These are phyloP conservation scores for Pyrrhia umbra DNA, from an alignment of 2,888 invertebrate genomes.

Conservation along the genomic window DNA sequence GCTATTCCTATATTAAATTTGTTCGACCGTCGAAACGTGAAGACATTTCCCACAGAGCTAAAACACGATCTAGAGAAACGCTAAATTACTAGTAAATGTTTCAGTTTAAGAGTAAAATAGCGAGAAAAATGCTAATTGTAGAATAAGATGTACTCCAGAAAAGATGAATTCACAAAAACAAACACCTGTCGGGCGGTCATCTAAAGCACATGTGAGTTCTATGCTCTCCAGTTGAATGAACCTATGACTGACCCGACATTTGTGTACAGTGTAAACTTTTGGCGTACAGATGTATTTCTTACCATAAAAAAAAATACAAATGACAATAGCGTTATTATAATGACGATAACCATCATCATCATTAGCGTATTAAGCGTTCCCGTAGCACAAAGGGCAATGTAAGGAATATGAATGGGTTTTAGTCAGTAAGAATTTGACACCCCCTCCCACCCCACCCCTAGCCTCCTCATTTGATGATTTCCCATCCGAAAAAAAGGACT, in stretches of 20 bases:
- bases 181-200: not conserved
- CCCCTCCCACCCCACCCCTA: too few relatives aligned
- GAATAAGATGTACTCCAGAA: not conserved
- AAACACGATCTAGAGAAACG: too few relatives aligned
- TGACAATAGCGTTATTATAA: not conserved
- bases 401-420: too few relatives aligned
- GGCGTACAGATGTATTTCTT: constrained; percentile 13
- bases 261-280: not conserved
- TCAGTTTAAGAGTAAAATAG: not conserved
- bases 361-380: too few relatives aligned
- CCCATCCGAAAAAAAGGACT: too few relatives aligned
- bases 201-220: constrained; percentile 22
- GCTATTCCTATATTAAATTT: too few relatives aligned
- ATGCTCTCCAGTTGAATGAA: constrained; percentile 25
- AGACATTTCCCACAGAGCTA: too few relatives aligned
- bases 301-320: constrained; percentile 9
- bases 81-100: not conserved
- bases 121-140: not conserved
- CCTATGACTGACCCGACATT: constrained; percentile 14
- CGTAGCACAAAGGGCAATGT: too few relatives aligned
- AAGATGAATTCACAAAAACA: not conserved
- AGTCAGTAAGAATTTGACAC: too few relatives aligned
- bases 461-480: too few relatives aligned
- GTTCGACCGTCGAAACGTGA: too few relatives aligned
- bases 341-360: too few relatives aligned